These are phyloP conservation scores for Drosophila acutilabella DNA, from an alignment of 2,888 invertebrate species.

Conservation along the genomic window DNA sequence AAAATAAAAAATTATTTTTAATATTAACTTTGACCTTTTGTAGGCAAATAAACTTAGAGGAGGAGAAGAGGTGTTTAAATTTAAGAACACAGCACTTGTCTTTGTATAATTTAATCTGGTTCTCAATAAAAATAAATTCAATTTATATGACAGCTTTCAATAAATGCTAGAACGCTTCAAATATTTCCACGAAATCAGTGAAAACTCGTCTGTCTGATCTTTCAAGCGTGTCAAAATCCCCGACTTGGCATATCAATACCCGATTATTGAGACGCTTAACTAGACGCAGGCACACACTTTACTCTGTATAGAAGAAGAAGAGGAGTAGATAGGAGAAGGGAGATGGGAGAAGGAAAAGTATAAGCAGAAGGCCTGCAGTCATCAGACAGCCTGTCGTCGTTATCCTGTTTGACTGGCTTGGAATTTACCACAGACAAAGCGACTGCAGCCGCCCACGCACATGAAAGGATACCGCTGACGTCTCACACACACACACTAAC, in stretches of 20 bases:
- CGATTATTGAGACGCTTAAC: slow-evolving; percentile 34
- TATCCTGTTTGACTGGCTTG: slow-evolving; percentile 36
- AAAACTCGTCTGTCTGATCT: slow-evolving; percentile 33
- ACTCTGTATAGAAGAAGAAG: too few species aligned
- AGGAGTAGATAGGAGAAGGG: too few species aligned
- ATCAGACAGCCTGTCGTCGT: slow-evolving; percentile 72
- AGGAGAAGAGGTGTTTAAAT: too few species aligned
- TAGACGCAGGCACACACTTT: background rate
- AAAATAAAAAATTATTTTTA: slow-evolving; percentile 10
- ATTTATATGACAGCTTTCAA: background rate
- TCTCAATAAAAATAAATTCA: too few species aligned
- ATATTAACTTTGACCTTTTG: too few species aligned
- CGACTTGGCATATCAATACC: slow-evolving; percentile 57
- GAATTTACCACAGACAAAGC: slow-evolving; percentile 65
- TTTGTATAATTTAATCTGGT: too few species aligned
- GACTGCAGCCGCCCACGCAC: slow-evolving; percentile 66
- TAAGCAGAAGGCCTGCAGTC: slow-evolving; percentile 38
- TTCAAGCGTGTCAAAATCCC: slow-evolving; percentile 22
- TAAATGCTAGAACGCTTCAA: background rate
- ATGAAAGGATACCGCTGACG: slow-evolving; percentile 50
- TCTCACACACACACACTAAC: slow-evolving; percentile 12
- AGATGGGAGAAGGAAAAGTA: too few species aligned
- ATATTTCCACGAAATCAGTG: background rate
- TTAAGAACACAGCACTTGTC: too few species aligned
- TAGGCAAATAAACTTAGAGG: too few species aligned